phyloP scores from a whole-genome alignment of 2,888 invertebrate genomes.

The Petrolisthes cinctipes region DNA sequence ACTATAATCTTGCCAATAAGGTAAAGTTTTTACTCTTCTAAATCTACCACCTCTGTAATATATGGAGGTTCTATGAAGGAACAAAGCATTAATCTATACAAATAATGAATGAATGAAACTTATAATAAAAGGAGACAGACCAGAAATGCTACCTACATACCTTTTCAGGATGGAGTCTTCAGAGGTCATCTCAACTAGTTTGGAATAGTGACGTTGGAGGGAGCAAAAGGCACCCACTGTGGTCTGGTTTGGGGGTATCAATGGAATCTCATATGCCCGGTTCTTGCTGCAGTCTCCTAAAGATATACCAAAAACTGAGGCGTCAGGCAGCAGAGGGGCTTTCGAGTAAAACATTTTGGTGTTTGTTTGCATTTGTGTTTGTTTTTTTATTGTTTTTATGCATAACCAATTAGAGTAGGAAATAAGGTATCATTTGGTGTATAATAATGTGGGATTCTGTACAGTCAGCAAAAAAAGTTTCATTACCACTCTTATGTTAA shows the following conservation, averaged over 20 bases:
- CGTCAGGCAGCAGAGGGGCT: too few species aligned
- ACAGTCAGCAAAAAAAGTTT: too few species aligned
- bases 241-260: slow-evolving; percentile 46
- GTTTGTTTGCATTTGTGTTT: too few species aligned
- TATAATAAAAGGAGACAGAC: background rate
- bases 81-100: background rate
- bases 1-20: too few species aligned
- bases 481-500: too few species aligned
- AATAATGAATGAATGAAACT: background rate
- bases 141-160: slow-evolving; percentile 15
- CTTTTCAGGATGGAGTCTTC: slow-evolving; percentile 38
- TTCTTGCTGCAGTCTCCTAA: background rate
- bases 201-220: slow-evolving; percentile 43
- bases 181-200: slow-evolving; percentile 50
- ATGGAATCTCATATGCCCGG: slow-evolving; percentile 26
- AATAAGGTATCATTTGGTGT: too few species aligned
- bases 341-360: too few species aligned
- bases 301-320: background rate
- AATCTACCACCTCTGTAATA: background rate
- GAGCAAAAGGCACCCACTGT: slow-evolving; percentile 56
- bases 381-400: too few species aligned
- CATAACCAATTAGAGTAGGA: too few species aligned
- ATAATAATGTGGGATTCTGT: too few species aligned
- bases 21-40: background rate
- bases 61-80: background rate